Conservation (phyloP, 2,113 vertebrate species). For the Pachycephala philippinensis region DNA sequence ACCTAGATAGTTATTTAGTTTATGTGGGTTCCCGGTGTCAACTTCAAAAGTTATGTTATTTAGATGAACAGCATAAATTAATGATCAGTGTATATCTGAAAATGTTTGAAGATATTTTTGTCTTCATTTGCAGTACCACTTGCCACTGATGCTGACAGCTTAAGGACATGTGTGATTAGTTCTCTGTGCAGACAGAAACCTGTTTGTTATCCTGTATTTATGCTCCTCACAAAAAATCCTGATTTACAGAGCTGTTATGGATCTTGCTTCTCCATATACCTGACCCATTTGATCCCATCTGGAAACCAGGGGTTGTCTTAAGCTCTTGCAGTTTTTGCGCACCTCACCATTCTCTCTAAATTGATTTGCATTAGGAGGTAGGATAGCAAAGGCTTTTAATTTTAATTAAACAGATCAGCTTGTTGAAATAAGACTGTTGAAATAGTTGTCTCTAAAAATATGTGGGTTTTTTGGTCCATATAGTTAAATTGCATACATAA, state of each 20-base stretch:
- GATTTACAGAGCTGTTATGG: background rate
- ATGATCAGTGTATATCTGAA: constrained; percentile 11
- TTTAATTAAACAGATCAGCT: background rate
- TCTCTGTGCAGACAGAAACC: background rate
- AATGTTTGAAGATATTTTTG: constrained; percentile 41
- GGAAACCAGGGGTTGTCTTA: background rate
- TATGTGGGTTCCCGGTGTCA: background rate
- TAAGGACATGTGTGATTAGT: background rate
- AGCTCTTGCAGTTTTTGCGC: background rate
- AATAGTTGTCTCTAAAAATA: background rate
- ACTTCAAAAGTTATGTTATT: background rate
- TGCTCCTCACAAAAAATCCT: background rate
- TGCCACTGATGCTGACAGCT: background rate
- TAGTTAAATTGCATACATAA: background rate
- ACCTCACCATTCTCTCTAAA: background rate
- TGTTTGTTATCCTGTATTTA: background rate
- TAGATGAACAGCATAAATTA: constrained; percentile 11
- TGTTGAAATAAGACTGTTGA: background rate
- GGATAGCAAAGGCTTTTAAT: background rate
- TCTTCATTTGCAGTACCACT: background rate
- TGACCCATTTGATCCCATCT: background rate
- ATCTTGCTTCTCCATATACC: background rate
- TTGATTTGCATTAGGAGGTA: background rate
- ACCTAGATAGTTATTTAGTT: background rate
- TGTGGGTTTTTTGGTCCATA: background rate